Conservation (phyloP, 2,888 invertebrate genomes). For the Spisula subtruncata region DNA sequence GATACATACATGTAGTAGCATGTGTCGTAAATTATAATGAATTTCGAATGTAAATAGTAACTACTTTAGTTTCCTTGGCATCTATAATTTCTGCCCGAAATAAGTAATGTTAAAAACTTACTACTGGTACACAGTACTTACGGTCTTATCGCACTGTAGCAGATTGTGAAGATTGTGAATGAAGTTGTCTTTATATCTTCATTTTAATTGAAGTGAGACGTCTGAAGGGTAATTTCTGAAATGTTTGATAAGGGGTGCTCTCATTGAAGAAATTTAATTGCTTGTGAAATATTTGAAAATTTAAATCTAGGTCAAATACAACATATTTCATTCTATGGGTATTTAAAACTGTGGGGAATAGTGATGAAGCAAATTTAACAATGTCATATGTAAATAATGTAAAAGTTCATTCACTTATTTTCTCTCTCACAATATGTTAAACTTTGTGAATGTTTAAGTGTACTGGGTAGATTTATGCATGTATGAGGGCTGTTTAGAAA, state of each 20-base stretch:
- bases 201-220: neutral
- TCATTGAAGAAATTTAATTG: neutral
- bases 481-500: neutral
- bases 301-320: neutral
- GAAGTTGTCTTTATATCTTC: neutral
- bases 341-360: neutral
- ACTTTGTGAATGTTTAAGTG: no score
- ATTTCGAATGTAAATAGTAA: neutral
- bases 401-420: neutral
- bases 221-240: neutral
- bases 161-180: constrained; percentile 15
- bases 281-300: neutral
- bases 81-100: neutral
- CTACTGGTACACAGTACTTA: no score
- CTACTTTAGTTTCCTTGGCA: neutral
- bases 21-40: no score
- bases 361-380: neutral
- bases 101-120: no score
- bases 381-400: neutral
- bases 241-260: neutral
- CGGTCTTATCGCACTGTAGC: no score
- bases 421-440: neutral
- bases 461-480: neutral
- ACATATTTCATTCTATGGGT: neutral
- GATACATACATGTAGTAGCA: no score